Conservation (phyloP, 1,140 invertebrate species). For the Chionoecetes opilio region DNA sequence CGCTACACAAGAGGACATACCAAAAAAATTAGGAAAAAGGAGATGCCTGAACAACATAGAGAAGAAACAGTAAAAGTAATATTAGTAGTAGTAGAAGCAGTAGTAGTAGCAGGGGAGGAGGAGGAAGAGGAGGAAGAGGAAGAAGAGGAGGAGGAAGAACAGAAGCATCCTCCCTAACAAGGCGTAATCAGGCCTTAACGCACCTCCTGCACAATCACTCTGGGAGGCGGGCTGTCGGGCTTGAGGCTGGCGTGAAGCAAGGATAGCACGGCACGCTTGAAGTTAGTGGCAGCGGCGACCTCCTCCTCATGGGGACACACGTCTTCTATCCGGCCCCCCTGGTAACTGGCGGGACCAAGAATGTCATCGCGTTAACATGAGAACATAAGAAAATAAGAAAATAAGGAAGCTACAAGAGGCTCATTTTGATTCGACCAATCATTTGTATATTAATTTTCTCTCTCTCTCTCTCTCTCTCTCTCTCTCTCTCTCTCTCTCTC, state of each 20-base stretch:
- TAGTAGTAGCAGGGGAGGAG: background rate
- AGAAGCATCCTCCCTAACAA: too few species aligned
- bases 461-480: background rate
- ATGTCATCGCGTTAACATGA: background rate
- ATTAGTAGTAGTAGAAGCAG: background rate
- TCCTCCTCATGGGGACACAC: constrained; percentile 58
- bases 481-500: constrained; percentile 44
- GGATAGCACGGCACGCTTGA: constrained; percentile 55
- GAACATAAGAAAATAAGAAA: too few species aligned
- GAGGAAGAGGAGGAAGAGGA: background rate
- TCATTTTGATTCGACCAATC: too few species aligned
- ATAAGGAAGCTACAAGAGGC: too few species aligned
- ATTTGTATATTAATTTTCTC: too few species aligned
- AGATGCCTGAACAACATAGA: too few species aligned
- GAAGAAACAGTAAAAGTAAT: background rate
- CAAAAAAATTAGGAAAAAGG: too few species aligned
- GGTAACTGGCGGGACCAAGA: constrained; percentile 23
- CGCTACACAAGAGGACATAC: too few species aligned
- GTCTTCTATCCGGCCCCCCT: constrained; percentile 38
- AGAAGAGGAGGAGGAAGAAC: background rate
- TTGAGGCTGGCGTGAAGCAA: background rate
- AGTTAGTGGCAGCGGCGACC: constrained; percentile 29
- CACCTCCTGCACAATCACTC: constrained; percentile 43
- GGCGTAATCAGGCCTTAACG: background rate
- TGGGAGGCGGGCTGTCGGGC: background rate